Percentiles rank a stretch among this genome's conserved stretches.
These are phyloP conservation scores for Diarsia dahlii DNA, from an alignment of 2,888 invertebrate species.

Conservation along the genomic window DNA sequence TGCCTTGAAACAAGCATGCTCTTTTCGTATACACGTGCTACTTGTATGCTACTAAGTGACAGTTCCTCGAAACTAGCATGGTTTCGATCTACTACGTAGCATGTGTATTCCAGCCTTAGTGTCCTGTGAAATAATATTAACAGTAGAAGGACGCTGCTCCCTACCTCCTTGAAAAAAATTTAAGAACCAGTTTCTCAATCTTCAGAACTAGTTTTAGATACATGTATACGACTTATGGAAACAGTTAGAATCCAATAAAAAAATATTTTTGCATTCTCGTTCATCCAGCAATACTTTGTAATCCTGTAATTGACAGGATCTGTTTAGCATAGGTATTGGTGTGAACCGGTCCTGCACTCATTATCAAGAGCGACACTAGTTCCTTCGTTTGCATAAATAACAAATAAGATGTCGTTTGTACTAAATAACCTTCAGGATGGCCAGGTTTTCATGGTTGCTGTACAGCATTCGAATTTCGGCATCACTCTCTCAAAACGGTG, in stretches of 20 bases:
- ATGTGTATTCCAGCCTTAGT: too few species aligned
- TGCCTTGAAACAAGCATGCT: too few species aligned
- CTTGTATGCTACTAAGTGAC: too few species aligned
- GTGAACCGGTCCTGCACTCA: conserved; percentile 26
- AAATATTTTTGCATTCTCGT: conserved; percentile 24
- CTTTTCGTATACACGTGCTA: too few species aligned
- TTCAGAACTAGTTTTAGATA: background rate
- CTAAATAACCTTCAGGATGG: conserved; percentile 5
- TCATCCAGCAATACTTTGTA: conserved; percentile 8
- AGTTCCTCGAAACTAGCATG: too few species aligned
- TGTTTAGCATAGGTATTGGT: conserved; percentile 16
- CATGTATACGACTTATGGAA: background rate
- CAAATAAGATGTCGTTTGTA: conserved; percentile 26
- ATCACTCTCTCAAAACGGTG: too few species aligned
- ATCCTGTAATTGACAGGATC: conserved; percentile 19
- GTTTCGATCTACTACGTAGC: too few species aligned
- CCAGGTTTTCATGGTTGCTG: background rate
- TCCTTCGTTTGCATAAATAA: conserved; percentile 34
- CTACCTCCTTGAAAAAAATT: background rate
- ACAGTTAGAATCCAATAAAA: conserved; percentile 10
- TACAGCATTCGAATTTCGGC: background rate
- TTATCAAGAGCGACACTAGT: conserved; percentile 5
- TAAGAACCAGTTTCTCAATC: background rate
- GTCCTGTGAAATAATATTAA: background rate
- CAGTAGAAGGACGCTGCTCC: background rate